Evolutionary conservation across 2,113 vertebrate species (phyloP), one percentile per base, ranked within the genome.

Genomic region (Arenaria interpres): DNA sequence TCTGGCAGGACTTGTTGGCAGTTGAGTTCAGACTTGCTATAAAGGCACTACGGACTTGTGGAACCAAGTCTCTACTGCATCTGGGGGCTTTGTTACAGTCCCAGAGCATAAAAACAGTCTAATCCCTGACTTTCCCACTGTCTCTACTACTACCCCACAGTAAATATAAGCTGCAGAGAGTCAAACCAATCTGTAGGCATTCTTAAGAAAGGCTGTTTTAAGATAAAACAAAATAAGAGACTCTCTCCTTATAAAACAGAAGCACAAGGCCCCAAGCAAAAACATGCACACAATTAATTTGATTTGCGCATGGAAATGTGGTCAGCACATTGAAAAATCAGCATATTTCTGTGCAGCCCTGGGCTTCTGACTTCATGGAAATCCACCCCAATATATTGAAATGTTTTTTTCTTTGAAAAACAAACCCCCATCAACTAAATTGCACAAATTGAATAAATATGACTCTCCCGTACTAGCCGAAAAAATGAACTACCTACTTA

Each of bases 281-380:
- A 94, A 59, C 71, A 86, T 43, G 53, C 51, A 56, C 28, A 75
- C 75, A 93, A 53, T 96, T 92, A 85, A 79, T 53, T 85, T 16
- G 77, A 89, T 86, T 69, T 85, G 48, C 86, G 64, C 45, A 80
- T 27, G 91, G 83, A 90, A 90, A 86, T 85, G 72, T 76, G 84
- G 89, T 66, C 18, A 75, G 46, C 82, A 93, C 33, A 80, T 73
- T 78, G 80, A 90, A 89, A 90, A 95, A n/a, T 60, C 63, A 77
- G 85, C 43, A 19, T 30, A 86, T 69, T 95, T 64, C 69, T 91
- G 32, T 37, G 46, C 57, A 77, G 95, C 71, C 85, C 59, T 82
- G 39, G 90, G 88, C 86, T 85, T 78, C 68, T 59, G 33, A 63
- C 68, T 94, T 82, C 3, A 76, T 83, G 50, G 71, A 93, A 97